Conservation (phyloP, 2,888 invertebrate species). For the Ophraella communa region DNA sequence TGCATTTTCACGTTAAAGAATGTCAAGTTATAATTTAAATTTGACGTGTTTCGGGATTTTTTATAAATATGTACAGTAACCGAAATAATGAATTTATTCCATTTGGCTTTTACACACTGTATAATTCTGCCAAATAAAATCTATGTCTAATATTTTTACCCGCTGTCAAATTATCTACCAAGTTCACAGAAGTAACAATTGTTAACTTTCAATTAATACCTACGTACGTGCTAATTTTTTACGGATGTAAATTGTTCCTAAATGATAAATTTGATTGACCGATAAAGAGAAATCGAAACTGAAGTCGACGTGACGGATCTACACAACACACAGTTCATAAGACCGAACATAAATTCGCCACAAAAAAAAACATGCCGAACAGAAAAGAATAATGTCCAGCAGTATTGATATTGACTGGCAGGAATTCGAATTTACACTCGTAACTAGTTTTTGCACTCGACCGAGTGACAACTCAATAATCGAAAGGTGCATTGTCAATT, state of each 20-base stretch:
- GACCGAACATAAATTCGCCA: conserved; percentile 1
- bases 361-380: conserved; percentile 5
- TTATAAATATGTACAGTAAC: no score
- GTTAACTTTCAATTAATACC: no score
- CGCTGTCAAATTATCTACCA: no score
- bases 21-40: no score
- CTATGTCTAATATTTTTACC: no score
- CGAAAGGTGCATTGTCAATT: conserved; percentile 17
- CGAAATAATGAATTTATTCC: no score
- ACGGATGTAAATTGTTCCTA: not conserved
- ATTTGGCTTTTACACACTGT: no score
- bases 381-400: conserved; percentile 28
- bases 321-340: conserved; percentile 1
- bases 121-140: no score
- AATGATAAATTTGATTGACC: not conserved
- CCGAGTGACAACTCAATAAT: conserved; percentile 39
- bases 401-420: conserved; percentile 30
- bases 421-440: conserved; percentile 33
- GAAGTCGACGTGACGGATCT: not conserved
- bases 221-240: not conserved
- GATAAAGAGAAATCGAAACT: conserved; percentile 6
- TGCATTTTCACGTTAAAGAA: no score
- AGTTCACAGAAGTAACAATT: no score
- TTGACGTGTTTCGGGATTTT: no score
- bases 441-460: conserved; percentile 34